These are phyloP conservation scores for Mergus octosetaceus DNA, from an alignment of 2,797 vertebrate species.

Conservation along the genomic window DNA sequence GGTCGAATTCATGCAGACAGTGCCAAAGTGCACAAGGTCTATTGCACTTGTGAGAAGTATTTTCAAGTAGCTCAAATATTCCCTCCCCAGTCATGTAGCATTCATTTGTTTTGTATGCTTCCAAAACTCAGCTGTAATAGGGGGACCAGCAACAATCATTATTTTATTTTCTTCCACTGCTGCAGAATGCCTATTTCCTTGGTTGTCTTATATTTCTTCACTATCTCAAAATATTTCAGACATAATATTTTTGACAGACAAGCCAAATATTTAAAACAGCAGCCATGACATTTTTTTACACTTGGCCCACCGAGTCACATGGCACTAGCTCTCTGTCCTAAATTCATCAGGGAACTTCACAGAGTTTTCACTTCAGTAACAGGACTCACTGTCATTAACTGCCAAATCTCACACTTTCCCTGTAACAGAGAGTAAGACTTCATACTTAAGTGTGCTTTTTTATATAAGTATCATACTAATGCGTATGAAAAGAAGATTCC, in stretches of 20 bases:
- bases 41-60: background rate
- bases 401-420: background rate
- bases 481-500: background rate
- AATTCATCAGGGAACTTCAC: background rate
- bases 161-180: background rate
- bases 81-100: background rate
- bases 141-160: fast-evolving
- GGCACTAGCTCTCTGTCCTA: background rate
- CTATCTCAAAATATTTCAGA: background rate
- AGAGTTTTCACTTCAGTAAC: background rate
- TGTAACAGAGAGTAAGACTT: background rate
- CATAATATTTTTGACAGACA: background rate
- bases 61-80: background rate
- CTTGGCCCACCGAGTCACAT: background rate
- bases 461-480: background rate
- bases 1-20: background rate
- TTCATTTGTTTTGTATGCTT: background rate
- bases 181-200: background rate
- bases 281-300: background rate
- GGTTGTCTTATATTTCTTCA: background rate
- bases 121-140: background rate
- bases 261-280: background rate
- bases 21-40: background rate
- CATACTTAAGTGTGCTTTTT: background rate
- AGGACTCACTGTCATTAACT: background rate